Percentiles rank a stretch among this genome's conserved stretches.
phyloP scores from a whole-genome alignment of 2,888 invertebrate genomes.

The Steinernema carpocapsae region DNA sequence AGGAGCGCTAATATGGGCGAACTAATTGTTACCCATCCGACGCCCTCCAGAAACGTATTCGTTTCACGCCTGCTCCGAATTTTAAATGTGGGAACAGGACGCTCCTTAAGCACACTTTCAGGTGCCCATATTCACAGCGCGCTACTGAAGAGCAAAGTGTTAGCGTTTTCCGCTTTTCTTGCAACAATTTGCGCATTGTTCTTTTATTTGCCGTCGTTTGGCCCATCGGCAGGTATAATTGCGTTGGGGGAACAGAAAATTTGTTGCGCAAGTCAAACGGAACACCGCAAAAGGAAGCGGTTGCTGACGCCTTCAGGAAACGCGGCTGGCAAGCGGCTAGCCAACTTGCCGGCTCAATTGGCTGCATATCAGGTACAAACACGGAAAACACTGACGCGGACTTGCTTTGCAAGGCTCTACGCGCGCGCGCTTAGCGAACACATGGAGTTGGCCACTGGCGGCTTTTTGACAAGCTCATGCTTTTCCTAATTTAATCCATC shows the following conservation, averaged over 20 bases:
- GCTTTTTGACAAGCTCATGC: slow-evolving; percentile 33
- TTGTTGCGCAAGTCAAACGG: not conserved
- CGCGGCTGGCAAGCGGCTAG: too few relatives aligned
- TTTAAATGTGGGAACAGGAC: slow-evolving; percentile 30
- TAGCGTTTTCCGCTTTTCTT: slow-evolving; percentile 9
- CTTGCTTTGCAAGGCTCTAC: slow-evolving; percentile 5
- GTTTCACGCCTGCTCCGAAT: slow-evolving; percentile 32
- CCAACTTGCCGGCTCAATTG: not conserved
- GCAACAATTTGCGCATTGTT: slow-evolving; percentile 31
- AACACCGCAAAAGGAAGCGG: not conserved
- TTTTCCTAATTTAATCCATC: slow-evolving; percentile 35
- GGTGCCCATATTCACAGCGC: slow-evolving; percentile 24
- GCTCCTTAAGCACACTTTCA: slow-evolving; percentile 26
- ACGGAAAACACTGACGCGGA: not conserved
- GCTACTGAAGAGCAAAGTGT: not conserved
- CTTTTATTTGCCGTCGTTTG: not conserved
- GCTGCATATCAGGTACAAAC: slow-evolving; percentile 23
- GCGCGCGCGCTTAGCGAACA: slow-evolving; percentile 17
- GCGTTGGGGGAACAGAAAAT: not conserved
- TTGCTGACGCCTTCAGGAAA: not conserved
- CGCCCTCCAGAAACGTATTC: slow-evolving; percentile 11
- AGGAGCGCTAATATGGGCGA: not conserved
- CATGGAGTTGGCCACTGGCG: slow-evolving; percentile 18
- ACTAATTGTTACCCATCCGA: slow-evolving; percentile 6
- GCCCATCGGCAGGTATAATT: not conserved